Evolutionary conservation across 2,888 invertebrate genomes (phyloP), one percentile per base, ranked within the genome.

Genomic region (Sipunculus nudus): DNA sequence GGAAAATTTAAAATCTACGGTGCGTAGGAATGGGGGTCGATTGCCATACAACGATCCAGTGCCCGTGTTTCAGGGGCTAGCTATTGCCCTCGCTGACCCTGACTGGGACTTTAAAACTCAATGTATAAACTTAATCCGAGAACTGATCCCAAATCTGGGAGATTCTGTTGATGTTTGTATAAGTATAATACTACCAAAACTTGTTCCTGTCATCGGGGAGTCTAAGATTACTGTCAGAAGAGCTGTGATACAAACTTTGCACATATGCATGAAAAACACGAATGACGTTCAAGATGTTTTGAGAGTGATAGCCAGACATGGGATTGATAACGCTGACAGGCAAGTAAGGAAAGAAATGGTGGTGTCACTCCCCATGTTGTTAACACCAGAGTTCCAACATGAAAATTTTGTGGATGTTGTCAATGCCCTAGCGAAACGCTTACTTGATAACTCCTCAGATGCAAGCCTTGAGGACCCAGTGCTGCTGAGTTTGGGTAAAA

Each of bases 101-200:
- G 77, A 84, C 60, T 85, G 84, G 85, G 85, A 85, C 70, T 82
- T 85, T 16, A 75, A 85, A 53, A 76, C 84, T 61, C 84, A 85
- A 71, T 84, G 84, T 60, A 78, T 84, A 25, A 81, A 83, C 61
- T 75, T 77, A 56, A 77, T 77, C 67, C 47, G 56, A 28, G 84
- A 80, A 70, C 71, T 79, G 59, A 81, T 78, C 50, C 81, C 79
- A 6, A 73, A 77, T 46, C 74, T 79, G 70, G 80, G 78, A 25
- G 74, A 74, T 54, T 77, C 81, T 10, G 62, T 83, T 35, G 84
- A 84, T 66, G 67, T 75, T 47, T 84, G 82, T 64, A 81, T 84
- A 78, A 72, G 76, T 41, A 68, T 78, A 28, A 73, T 84, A 3
- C 70, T 84, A 67, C 81, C 79, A 28, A 79, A 78, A 49, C 70